A percentile compares a stretch with the other conserved stretches of the same genome.
Evolutionary conservation across 2,888 invertebrate genomes (phyloP).

Genomic region (Sarcophaga subvicina): DNA sequence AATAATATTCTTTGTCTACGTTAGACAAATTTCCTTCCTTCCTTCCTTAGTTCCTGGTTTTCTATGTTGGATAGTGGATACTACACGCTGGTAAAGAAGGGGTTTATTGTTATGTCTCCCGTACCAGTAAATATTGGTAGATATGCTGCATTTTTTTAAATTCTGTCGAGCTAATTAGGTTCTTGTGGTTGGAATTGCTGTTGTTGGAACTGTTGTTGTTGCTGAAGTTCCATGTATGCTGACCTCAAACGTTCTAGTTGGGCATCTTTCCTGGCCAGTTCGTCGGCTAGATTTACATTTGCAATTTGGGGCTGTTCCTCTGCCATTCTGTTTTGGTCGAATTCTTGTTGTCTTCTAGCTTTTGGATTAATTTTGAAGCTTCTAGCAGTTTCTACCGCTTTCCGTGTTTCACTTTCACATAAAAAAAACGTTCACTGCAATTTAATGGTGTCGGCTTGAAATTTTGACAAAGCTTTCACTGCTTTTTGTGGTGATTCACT

Average conservation of each 20-base stretch:
- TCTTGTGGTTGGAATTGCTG: no score
- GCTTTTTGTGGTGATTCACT: no score
- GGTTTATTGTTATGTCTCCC: constrained; percentile 10
- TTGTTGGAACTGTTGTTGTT: background rate
- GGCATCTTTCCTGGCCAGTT: constrained; percentile 24
- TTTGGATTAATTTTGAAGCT: no score
- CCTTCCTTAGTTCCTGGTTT: constrained; percentile 14
- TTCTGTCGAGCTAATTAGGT: background rate
- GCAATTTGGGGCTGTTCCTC: constrained; percentile 23
- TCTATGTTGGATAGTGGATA: constrained; percentile 36
- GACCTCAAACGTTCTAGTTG: background rate
- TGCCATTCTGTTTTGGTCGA: constrained; percentile 7
- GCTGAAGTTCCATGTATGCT: background rate
- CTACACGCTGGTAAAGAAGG: background rate
- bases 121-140: constrained; percentile 7
- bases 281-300: constrained; percentile 2
- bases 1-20: constrained; percentile 33
- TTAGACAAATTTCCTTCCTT: constrained; percentile 36
- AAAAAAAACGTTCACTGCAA: no score
- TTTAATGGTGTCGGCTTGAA: no score
- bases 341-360: background rate
- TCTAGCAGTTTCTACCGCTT: no score
- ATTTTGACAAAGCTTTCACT: no score
- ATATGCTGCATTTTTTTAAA: constrained; percentile 15
- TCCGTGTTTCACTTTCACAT: no score